A percentile compares a stretch with the other conserved stretches of the same genome.
phyloP scores from a whole-genome alignment of 2,888 invertebrate species.

The Hololepta plana region DNA sequence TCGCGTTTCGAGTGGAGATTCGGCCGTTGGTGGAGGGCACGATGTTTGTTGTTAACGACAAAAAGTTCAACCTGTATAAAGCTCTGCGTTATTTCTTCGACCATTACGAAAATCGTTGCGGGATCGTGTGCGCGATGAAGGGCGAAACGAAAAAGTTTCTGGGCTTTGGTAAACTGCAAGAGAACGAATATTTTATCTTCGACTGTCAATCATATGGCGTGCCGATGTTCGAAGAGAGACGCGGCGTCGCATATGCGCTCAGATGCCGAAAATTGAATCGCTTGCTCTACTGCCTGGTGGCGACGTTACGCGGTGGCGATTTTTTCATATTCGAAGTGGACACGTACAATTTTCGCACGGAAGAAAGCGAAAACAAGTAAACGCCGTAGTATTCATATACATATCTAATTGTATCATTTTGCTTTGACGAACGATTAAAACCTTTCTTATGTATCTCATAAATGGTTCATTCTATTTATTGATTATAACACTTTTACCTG shows the following conservation, averaged over 20 bases:
- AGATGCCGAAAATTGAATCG: slow-evolving; percentile 35
- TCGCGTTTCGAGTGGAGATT: no score
- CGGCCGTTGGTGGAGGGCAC: slow-evolving; percentile 40
- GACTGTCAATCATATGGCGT: slow-evolving; percentile 43
- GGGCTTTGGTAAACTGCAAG: slow-evolving; percentile 22
- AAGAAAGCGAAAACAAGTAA: no score
- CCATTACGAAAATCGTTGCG: slow-evolving; percentile 29
- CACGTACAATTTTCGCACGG: slow-evolving; percentile 17
- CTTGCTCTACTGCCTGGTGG: slow-evolving; percentile 40
- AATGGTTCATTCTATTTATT: no score
- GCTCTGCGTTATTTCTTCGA: slow-evolving; percentile 40
- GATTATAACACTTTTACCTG: no score
- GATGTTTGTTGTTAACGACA: slow-evolving; percentile 35
- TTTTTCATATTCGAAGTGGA: slow-evolving; percentile 24
- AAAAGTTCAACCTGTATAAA: slow-evolving; percentile 43
- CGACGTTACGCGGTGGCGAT: slow-evolving; percentile 33
- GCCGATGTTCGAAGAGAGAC: slow-evolving; percentile 38
- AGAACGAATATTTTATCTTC: slow-evolving; percentile 44
- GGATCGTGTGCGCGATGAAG: slow-evolving; percentile 33
- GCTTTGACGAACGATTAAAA: no score
- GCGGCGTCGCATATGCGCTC: slow-evolving; percentile 36
- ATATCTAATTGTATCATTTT: no score
- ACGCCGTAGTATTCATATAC: no score
- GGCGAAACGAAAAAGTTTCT: slow-evolving; percentile 17
- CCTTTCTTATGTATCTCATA: no score